phyloP scores from a whole-genome alignment of 1,140 invertebrate genomes.

The Ips typographus region DNA sequence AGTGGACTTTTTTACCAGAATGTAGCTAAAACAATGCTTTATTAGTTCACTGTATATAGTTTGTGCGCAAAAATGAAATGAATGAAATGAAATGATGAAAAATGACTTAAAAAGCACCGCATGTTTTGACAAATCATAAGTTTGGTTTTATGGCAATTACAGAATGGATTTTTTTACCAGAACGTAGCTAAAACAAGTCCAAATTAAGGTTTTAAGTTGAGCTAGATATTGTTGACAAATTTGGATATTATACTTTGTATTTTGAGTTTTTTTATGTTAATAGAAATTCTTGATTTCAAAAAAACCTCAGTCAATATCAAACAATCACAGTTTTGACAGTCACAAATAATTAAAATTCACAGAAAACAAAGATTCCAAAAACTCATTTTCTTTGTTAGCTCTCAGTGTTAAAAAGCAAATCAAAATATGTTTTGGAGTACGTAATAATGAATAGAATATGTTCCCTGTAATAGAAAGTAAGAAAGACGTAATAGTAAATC shows the following conservation, averaged over 20 bases:
- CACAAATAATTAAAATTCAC: not conserved
- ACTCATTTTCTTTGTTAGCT: no score
- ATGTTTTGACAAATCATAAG: not conserved
- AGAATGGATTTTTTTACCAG: no score
- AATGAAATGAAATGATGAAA: no score
- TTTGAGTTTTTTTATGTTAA: not conserved
- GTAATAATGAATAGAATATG: no score
- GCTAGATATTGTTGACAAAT: slow-evolving; percentile 1
- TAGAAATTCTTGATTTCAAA: not conserved
- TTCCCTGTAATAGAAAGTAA: no score
- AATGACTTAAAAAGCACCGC: not conserved
- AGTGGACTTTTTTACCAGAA: no score
- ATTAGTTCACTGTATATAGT: not conserved
- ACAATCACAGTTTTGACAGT: not conserved
- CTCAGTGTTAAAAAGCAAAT: no score
- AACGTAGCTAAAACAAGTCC: not conserved
- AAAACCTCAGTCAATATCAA: not conserved
- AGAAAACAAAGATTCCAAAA: not conserved
- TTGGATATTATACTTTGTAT: not conserved
- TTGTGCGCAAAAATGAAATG: not conserved
- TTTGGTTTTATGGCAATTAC: no score
- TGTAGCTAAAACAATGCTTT: not conserved
- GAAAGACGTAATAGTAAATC: no score
- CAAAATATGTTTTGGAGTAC: no score
- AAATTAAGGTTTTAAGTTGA: not conserved